Evolutionary conservation across 2,888 invertebrate genomes (phyloP), one percentile per base, ranked within the genome.

Genomic region (Oeneis ivallda): DNA sequence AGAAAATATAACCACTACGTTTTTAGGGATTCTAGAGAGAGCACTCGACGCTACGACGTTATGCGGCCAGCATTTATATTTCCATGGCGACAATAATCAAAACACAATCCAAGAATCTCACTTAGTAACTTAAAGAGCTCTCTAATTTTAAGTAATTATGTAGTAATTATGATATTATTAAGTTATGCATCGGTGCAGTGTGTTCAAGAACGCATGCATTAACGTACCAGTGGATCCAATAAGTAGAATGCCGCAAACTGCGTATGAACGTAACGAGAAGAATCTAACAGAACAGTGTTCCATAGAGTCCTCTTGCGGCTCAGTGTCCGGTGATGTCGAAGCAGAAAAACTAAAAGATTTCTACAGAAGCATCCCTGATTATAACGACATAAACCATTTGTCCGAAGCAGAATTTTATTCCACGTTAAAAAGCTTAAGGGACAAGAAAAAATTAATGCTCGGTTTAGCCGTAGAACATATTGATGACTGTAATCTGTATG

Each of bases 331-430:
- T 2, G 86, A 92, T 66, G 76, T 87, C 60, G 93, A 93, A 59
- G 91, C 93, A 47, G 85, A 93, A 56, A 94, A 94, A 59, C 90
- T 96, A 70, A 92, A 95, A 66, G 94, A 96, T 67, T 96, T 96
- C 82, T 94, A 95, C 73, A 94, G 94, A 61, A 96, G 95, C 76
- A 96, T 96, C 78, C 96, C 96, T 64, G 96, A 96, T 79, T 96
- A 96, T 72, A 93, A 93, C 66, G 96, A 96, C 58, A 93, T 96
- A 2, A 93, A 95, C 79, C 96, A 96, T 84, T 86, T 96, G 71
- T 94, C 95, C 0, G 94, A 94, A 68, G 94, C 93, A 65, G 96
- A 96, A 75, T 96, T 96, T 81, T 95, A 95, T 79, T 93, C 93
- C 13, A 95, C 95, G 43, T 80, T 96, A 60, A 94, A 95, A 80